Evolutionary conservation across 2,888 invertebrate species (phyloP).

Genomic region (Hirtodrosophila alboralis): DNA sequence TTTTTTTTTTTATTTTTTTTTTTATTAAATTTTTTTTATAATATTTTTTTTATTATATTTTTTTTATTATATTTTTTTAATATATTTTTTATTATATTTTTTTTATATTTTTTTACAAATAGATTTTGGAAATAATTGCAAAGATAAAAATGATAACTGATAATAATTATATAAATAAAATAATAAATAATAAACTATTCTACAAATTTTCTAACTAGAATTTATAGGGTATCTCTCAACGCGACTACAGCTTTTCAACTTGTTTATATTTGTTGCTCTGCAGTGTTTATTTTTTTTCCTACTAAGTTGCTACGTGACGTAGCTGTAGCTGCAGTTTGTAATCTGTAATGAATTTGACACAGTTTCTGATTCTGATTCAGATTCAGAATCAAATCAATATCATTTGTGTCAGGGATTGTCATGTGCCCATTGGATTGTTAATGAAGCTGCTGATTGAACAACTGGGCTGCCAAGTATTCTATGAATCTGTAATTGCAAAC

Average conservation of each 20-base stretch:
- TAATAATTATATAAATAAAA: too few species aligned
- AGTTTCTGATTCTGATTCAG: conserved; percentile 61
- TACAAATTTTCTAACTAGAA: too few species aligned
- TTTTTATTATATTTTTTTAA: too few species aligned
- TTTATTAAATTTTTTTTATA: too few species aligned
- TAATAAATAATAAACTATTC: too few species aligned
- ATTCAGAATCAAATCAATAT: conserved; percentile 63
- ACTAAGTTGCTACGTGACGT: conserved; percentile 30
- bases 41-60: too few species aligned
- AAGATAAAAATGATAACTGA: too few species aligned
- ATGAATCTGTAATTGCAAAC: conserved; percentile 5
- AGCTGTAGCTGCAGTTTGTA: conserved; percentile 25
- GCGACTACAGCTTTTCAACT: not conserved
- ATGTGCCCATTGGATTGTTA: conserved; percentile 30
- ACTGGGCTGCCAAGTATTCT: not conserved
- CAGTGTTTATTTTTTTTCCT: too few species aligned
- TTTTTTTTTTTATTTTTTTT: too few species aligned
- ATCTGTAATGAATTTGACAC: conserved; percentile 77
- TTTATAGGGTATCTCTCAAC: conserved; percentile 5
- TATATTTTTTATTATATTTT: too few species aligned
- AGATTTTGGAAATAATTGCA: too few species aligned
- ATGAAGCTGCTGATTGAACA: conserved; percentile 1
- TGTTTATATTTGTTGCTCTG: conserved; percentile 18
- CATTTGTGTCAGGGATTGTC: conserved; percentile 45
- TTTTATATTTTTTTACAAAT: too few species aligned